Percentiles rank a stretch among this genome's conserved stretches.
Conservation (phyloP, 2,888 invertebrate species). For the Strigamia maritima region DNA sequence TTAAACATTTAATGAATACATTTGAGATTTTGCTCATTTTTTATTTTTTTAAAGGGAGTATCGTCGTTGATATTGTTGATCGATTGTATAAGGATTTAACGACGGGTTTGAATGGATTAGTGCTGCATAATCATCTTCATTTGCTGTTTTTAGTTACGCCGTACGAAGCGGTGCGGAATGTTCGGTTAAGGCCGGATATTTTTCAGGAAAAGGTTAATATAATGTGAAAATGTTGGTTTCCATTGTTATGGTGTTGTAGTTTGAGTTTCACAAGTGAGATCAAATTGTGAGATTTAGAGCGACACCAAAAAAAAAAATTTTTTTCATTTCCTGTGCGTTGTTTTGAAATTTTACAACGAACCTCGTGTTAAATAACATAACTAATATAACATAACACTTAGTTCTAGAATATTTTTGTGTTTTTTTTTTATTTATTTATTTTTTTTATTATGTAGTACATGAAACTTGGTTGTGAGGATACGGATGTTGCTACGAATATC, state of each 20-base stretch:
- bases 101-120: slow-evolving; percentile 68
- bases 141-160: slow-evolving; percentile 82
- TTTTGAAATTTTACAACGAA: not conserved
- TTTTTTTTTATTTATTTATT: slow-evolving; percentile 40
- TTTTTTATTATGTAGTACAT: slow-evolving; percentile 58
- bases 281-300: not conserved
- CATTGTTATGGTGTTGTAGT: no score
- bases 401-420: not conserved
- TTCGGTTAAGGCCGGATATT: slow-evolving; percentile 57
- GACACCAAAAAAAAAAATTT: not conserved
- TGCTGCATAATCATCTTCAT: slow-evolving; percentile 77
- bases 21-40: no score
- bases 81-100: slow-evolving; percentile 70
- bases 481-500: slow-evolving; percentile 67
- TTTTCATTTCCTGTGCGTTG: not conserved
- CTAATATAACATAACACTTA: no score
- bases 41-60: no score
- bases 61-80: slow-evolving; percentile 69
- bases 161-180: slow-evolving; percentile 62
- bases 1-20: no score
- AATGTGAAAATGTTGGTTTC: no score
- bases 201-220: slow-evolving; percentile 63
- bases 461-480: slow-evolving; percentile 62
- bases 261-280: not conserved
- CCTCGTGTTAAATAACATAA: not conserved